These are phyloP conservation scores for Mystacides longicornis DNA, from an alignment of 2,888 invertebrate species.

Conservation along the genomic window DNA sequence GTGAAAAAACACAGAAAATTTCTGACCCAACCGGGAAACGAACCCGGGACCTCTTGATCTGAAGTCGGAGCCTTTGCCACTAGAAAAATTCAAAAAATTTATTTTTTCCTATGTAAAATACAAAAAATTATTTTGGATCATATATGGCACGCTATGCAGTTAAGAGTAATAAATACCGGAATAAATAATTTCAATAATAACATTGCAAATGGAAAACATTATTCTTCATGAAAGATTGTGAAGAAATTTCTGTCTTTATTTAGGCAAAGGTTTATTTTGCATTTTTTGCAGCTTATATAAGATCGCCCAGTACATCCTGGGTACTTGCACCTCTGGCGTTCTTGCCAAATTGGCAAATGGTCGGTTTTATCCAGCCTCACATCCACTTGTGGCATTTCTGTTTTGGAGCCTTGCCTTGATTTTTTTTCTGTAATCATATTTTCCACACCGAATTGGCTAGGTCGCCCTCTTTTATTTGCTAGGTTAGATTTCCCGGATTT, in stretches of 20 bases:
- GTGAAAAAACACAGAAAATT: no score
- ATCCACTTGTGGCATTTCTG: constrained; percentile 3
- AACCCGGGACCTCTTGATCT: no score
- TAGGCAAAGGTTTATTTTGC: constrained; percentile 4
- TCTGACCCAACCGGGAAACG: no score
- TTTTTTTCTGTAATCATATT: not conserved
- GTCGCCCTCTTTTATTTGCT: constrained; percentile 1
- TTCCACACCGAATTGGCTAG: constrained; percentile 1
- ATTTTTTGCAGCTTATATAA: constrained; percentile 4
- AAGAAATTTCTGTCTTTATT: constrained; percentile 1
- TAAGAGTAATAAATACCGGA: not conserved
- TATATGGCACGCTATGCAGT: constrained; percentile 2
- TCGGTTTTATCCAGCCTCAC: not conserved
- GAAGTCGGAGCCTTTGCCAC: no score
- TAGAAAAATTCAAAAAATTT: not conserved
- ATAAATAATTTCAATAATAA: not conserved
- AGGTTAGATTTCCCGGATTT: not conserved
- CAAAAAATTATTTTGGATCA: not conserved
- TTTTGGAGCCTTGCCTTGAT: constrained; percentile 1
- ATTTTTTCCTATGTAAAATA: constrained; percentile 3
- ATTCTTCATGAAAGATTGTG: not conserved
- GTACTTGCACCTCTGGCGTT: constrained; percentile 1
- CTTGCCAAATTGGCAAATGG: constrained; percentile 4
- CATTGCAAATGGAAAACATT: not conserved
- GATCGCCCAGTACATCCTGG: constrained; percentile 4